Percentiles rank a stretch among this genome's conserved stretches.
Evolutionary conservation across 2,888 invertebrate genomes (phyloP).

Genomic region (Sinohyriopsis cumingii): DNA sequence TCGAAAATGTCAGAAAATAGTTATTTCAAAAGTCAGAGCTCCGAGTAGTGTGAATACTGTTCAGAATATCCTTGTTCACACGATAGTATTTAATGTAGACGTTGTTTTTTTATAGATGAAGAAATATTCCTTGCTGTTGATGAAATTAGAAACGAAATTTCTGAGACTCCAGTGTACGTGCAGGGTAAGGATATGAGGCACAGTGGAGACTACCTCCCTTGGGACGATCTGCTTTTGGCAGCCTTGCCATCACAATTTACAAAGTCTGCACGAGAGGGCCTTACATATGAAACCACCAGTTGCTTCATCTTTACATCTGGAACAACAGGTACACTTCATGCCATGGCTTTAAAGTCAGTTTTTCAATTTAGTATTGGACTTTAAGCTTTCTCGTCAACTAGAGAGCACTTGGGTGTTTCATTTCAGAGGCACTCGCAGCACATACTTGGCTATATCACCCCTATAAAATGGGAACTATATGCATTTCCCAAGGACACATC

Average conservation of each 20-base stretch:
- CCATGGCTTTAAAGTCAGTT: too few relatives aligned
- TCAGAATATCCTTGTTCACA: too few relatives aligned
- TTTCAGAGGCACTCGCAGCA: too few relatives aligned
- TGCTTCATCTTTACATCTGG: slow-evolving; percentile 95
- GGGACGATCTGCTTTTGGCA: slow-evolving; percentile 46
- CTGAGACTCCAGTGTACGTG: slow-evolving; percentile 44
- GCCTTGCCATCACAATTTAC: slow-evolving; percentile 37
- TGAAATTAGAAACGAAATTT: slow-evolving; percentile 44
- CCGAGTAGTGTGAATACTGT: too few relatives aligned
- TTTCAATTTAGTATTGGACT: too few relatives aligned
- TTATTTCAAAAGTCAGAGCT: too few relatives aligned
- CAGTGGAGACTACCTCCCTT: slow-evolving; percentile 36
- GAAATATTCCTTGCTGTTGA: slow-evolving; percentile 51
- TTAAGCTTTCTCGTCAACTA: too few relatives aligned
- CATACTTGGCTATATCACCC: too few relatives aligned
- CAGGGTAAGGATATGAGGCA: slow-evolving; percentile 32
- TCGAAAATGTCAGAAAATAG: too few relatives aligned
- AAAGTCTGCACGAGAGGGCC: slow-evolving; percentile 26
- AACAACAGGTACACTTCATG: slow-evolving; percentile 56
- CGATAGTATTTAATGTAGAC: background rate
- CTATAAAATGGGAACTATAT: too few relatives aligned
- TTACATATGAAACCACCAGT: slow-evolving; percentile 71
- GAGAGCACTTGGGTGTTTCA: too few relatives aligned
- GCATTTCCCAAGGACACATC: too few relatives aligned
- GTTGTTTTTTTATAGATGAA: slow-evolving; percentile 32